Base-by-base conservation (phyloP, 2,888 invertebrate genomes). In the Tipula vernalis region DNA sequence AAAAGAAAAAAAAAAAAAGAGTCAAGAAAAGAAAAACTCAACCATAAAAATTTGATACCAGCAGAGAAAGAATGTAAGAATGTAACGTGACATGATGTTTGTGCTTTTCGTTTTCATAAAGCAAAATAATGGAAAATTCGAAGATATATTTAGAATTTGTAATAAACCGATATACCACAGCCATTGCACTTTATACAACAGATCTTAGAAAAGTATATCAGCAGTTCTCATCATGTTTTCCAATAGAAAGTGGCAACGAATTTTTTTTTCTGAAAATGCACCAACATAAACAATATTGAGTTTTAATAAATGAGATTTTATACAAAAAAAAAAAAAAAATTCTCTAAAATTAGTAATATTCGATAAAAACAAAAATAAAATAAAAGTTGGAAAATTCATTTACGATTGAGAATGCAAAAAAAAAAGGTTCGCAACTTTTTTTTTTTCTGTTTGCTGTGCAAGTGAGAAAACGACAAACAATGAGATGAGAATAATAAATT, bases 11-110 rank as follows among this genome's bases (percentile, higher is more conserved):
- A n/a, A n/a, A n/a, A n/a, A n/a, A 71, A 71, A 71, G 71, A 71
- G 71, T 71, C 71, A 71, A 71, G 71, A 71, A 71, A 71, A 71
- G 71, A 71, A 71, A 71, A 71, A 71, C 71, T 71, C 71, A 71
- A 71, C 71, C 71, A 71, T 71, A 71, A 71, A 71, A 71, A 71
- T 71, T 71, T 71, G 71, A 71, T 71, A 71, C 28, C 71, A 71
- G 28, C 28, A 28, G 71, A 71, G 71, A 71, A 71, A 28, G 71
- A 71, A 71, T 71, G 71, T 71, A 71, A 71, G 71, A 15, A 18
- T 71, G 10, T 28, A 10, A 10, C 10, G 28, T 28, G 71, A 10
- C 4, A 71, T 71, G 28, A 18, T 71, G 28, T 71, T 71, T 71
- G 71, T 28, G 10, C 71, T 71, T 71, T 71, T 71, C 3, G 8